phyloP scores from a whole-genome alignment of 2,888 invertebrate genomes.

The Tinea trinotella region DNA sequence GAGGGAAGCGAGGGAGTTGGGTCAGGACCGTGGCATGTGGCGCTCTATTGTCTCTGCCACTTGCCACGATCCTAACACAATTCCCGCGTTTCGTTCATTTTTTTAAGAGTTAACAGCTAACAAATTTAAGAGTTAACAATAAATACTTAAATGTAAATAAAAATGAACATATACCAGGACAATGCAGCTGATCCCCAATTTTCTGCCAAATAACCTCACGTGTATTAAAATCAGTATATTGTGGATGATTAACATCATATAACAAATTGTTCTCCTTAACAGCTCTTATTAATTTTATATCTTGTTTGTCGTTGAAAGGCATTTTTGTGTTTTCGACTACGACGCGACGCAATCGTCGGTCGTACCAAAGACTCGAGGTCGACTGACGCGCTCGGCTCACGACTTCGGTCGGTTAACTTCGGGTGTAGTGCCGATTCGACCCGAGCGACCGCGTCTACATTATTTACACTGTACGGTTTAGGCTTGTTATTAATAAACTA shows the following conservation, averaged over 20 bases:
- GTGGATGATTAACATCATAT: slow-evolving; percentile 47
- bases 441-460: too few relatives aligned
- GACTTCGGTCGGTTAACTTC: not conserved
- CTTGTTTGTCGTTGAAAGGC: slow-evolving; percentile 41
- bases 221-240: slow-evolving; percentile 58
- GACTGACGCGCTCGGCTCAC: slow-evolving; percentile 1
- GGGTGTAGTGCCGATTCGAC: not conserved
- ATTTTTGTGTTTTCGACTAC: slow-evolving; percentile 19
- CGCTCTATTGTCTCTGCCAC: too few relatives aligned
- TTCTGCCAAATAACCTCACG: slow-evolving; percentile 62
- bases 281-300: slow-evolving; percentile 43
- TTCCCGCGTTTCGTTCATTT: too few relatives aligned
- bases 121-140: not conserved
- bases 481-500: too few relatives aligned
- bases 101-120: not conserved
- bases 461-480: too few relatives aligned
- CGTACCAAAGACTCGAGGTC: not conserved
- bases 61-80: too few relatives aligned
- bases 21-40: too few relatives aligned
- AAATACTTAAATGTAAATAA: not conserved
- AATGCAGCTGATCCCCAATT: slow-evolving; percentile 54
- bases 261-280: slow-evolving; percentile 48
- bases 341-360: too few relatives aligned
- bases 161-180: slow-evolving; percentile 42
- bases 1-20: too few relatives aligned